Base-by-base conservation (phyloP, 2,888 invertebrate genomes). In the Hirtodrosophila cameraria region DNA sequence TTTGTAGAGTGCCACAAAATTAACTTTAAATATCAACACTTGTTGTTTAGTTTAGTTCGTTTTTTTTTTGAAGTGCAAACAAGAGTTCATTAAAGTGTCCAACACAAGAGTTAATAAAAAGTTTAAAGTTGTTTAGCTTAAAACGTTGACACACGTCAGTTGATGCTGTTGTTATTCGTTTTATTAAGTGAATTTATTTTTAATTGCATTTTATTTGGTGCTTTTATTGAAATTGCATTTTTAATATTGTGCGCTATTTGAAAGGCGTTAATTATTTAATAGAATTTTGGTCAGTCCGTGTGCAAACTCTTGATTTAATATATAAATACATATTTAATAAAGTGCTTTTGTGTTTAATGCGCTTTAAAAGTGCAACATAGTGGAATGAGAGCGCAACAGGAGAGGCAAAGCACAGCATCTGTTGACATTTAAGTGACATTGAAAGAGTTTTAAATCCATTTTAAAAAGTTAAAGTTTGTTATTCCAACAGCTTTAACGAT, bases 1-100 rank as follows among this genome's bases (percentile, higher is more conserved):
- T 74, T 74, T 55, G 52, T 33, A 41, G 33, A 58, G 18, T 52
- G 62, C 28, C 28, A 46, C 30, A 48, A n/a, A 77, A 68, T 68
- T 65, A 75, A 61, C 52, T 36, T 55, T 7, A 18, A 58, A 59
- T 52, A 7, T 23, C 18, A n/a, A 38, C 52, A 45, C 49, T 60
- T 60, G 61, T 46, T 55, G 43, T 48, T 38, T 23, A 23, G 18
- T 6, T 23, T 23, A 23, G 23, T 13, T 18, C 23, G 27, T 55
- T 50, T 7, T 12, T 35, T 46, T 50, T 18, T 61, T 61, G 41
- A 13, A 41, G 31, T 25, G 54, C 69, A 33, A 43, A 39, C 54
- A n/a, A n/a, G 48, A 60, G 81, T 83, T 83, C 68, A 80, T 86
- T 86, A 61, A 80, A 78, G 67, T 64, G 43, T 49, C 75, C n/a